Percentiles rank a stretch among this genome's conserved stretches.
Conservation (phyloP, 2,888 invertebrate species). For the Trichacis sp. region DNA sequence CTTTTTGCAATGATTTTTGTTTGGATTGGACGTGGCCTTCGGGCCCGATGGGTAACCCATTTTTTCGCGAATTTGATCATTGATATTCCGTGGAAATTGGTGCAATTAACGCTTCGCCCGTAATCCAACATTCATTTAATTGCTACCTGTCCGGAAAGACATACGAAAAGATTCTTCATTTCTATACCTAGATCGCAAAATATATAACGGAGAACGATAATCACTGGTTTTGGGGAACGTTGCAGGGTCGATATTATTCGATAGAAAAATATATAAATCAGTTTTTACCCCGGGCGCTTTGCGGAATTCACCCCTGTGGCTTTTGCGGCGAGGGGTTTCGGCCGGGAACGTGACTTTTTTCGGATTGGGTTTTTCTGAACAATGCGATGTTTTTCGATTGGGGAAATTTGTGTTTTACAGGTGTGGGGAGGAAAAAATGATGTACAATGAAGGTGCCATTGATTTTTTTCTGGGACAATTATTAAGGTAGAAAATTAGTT, state of each 20-base stretch:
- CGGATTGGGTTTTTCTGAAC: no score
- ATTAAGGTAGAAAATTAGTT: no score
- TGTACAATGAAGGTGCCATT: no score
- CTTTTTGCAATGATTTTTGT: background rate
- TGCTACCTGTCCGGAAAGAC: slow-evolving; percentile 19
- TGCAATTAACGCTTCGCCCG: slow-evolving; percentile 12
- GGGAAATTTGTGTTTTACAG: no score
- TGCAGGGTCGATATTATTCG: slow-evolving; percentile 18
- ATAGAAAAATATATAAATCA: slow-evolving; percentile 25
- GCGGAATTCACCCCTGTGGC: background rate
- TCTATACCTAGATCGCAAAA: slow-evolving; percentile 27
- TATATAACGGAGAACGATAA: slow-evolving; percentile 23
- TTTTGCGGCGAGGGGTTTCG: background rate
- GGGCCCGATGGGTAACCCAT: background rate
- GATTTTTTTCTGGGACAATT: no score
- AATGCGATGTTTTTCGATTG: no score
- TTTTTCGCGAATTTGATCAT: slow-evolving; percentile 8
- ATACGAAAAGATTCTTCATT: slow-evolving; percentile 27
- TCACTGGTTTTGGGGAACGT: slow-evolving; percentile 24
- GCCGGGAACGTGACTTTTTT: no score
- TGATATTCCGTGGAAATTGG: slow-evolving; percentile 22
- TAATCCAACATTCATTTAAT: slow-evolving; percentile 24
- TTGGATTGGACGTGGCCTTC: background rate
- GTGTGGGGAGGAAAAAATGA: no score
- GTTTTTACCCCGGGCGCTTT: slow-evolving; percentile 14